Evolutionary conservation across 1,140 invertebrate genomes (phyloP).

Genomic region (Listronotus bonariensis): DNA sequence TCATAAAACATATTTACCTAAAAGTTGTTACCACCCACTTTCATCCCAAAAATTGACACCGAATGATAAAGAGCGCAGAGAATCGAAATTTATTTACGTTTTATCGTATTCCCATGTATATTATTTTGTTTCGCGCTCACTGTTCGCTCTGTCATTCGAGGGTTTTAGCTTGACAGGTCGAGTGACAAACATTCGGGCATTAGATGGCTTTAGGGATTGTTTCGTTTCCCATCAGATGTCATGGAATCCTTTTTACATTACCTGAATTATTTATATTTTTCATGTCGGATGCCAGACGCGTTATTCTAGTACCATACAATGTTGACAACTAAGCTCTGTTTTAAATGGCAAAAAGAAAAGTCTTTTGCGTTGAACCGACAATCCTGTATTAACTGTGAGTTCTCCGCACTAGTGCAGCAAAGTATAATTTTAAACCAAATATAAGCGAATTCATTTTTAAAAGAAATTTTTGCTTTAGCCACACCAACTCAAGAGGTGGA

Average conservation of each 20-base stretch:
- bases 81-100: slow-evolving; percentile 28
- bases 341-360: no score
- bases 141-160: slow-evolving; percentile 18
- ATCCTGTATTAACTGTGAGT: no score
- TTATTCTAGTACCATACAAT: no score
- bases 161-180: slow-evolving; percentile 32
- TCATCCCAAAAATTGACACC: slow-evolving; percentile 12
- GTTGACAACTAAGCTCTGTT: no score
- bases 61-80: slow-evolving; percentile 18
- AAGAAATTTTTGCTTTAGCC: no score
- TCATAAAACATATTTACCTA: no score
- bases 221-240: slow-evolving; percentile 31
- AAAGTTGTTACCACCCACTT: no score
- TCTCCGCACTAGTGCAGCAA: no score
- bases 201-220: slow-evolving; percentile 38
- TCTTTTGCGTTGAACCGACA: no score
- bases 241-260: slow-evolving; percentile 37
- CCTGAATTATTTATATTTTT: slow-evolving; percentile 41
- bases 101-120: slow-evolving; percentile 34
- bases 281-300: not conserved
- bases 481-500: no score
- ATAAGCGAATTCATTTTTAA: no score
- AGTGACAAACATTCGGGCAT: slow-evolving; percentile 38
- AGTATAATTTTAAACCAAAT: no score
- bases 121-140: slow-evolving; percentile 23